Evolutionary conservation across 2,797 vertebrate genomes (phyloP), one percentile per base, ranked within the genome.

Genomic region (Oreochromis mossambicus): DNA sequence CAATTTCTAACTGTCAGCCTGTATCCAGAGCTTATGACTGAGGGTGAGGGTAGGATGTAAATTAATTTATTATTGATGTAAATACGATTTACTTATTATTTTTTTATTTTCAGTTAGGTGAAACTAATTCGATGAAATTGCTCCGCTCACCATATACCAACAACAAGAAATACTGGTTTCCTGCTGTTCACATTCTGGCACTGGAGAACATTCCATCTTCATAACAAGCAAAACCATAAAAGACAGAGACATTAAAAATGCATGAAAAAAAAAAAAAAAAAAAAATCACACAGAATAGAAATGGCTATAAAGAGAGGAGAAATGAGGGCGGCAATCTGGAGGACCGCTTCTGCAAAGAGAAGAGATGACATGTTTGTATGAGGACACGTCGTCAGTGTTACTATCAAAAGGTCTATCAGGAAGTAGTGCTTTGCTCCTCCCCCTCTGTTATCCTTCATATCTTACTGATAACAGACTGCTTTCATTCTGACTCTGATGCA

Each of bases 141-240:
- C 50, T 61, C 29, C 7, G 15, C 10, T 19, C 15, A 48, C 15
- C 14, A 13, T 26, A 79, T 15, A 36, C 8, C 19, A 73, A 34
- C 12, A 43, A 36, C 8, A 36, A 78, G 19, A 73, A 41, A 36
- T 19, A 46, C 2, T 52, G 58, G 17, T 61, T 63, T 29, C 52
- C 36, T 75, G 50, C 41, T 80, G 54, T 43, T 56, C 17, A 36
- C n/a, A 46, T 61, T 68, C 29, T 38, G 38, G 50, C 36, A 51
- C 38, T 15, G 7, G 51, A 68, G 12, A 26, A 54, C 11, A 51
- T n/a, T 68, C 19, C 3, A 1, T 82, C 76, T 50, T 77, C 82
- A 87, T 78, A 87, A 86, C 80, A 82, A 91, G 77, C 29, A 9
- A 70, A 91, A 80, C 81, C 85, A 86, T 89, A 87, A 92, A 90